A percentile compares a stretch with the other conserved stretches of the same genome.
These are phyloP conservation scores for Zootoca vivipara DNA, from an alignment of 2,113 vertebrate genomes.

Conservation along the genomic window DNA sequence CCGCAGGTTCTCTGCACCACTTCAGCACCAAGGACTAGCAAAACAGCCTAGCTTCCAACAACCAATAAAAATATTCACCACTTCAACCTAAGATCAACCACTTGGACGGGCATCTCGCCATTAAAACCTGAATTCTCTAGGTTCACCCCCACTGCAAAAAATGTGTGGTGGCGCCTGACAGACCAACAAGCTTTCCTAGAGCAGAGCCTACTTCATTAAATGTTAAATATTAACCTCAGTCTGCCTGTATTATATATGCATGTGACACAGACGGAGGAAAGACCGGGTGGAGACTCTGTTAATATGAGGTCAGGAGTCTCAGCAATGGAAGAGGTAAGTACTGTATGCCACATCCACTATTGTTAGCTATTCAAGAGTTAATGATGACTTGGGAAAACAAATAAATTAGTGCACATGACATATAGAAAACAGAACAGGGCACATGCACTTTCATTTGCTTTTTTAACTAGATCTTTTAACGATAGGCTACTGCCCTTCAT, in stretches of 20 bases:
- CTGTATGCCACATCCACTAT: background rate
- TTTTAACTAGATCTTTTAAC: background rate
- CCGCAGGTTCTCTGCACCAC: background rate
- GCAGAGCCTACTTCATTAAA: background rate
- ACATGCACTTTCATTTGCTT: background rate
- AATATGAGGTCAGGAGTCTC: background rate
- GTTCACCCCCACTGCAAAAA: no score
- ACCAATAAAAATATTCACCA: no score
- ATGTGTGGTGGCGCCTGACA: no score
- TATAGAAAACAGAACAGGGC: background rate
- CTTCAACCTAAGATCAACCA: no score
- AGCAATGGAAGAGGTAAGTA: background rate
- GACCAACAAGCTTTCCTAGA: background rate
- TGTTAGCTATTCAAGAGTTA: no score
- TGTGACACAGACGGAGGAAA: background rate
- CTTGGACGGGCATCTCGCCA: background rate
- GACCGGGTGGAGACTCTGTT: no score
- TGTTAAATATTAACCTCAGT: background rate
- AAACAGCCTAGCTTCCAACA: no score
- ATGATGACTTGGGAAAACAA: background rate
- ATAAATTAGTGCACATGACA: background rate
- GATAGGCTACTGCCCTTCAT: no score
- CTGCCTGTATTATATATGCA: background rate
- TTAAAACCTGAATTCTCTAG: background rate
- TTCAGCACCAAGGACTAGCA: background rate